Percentiles rank a stretch among this genome's conserved stretches.
These are phyloP conservation scores for Pseudomyrmex dendroicus DNA, from an alignment of 1,140 invertebrate genomes.

Conservation along the genomic window DNA sequence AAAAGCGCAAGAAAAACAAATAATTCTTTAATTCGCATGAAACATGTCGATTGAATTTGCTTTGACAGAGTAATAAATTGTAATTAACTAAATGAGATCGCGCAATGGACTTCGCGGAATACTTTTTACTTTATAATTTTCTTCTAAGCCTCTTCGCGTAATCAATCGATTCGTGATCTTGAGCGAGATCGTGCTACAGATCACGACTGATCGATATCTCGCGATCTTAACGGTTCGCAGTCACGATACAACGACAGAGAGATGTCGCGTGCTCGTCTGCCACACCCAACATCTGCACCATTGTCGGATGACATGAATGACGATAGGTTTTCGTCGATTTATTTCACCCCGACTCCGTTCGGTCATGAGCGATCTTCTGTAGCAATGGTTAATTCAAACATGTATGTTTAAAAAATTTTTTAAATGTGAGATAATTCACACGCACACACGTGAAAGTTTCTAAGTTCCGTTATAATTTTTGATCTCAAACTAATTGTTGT, in stretches of 20 bases:
- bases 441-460: no score
- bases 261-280: slow-evolving; percentile 64
- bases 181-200: slow-evolving; percentile 24
- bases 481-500: not conserved
- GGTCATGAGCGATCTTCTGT: slow-evolving; percentile 57
- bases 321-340: slow-evolving; percentile 56
- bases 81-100: not conserved
- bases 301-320: slow-evolving; percentile 57
- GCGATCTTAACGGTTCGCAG: slow-evolving; percentile 67
- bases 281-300: slow-evolving; percentile 47
- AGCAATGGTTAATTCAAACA: slow-evolving; percentile 48
- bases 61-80: not conserved
- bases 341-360: slow-evolving; percentile 56
- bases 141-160: not conserved
- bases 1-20: not conserved
- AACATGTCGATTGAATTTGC: not conserved
- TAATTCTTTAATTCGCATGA: not conserved
- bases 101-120: not conserved
- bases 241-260: slow-evolving; percentile 56
- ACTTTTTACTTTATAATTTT: not conserved
- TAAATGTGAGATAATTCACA: slow-evolving; percentile 20
- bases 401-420: slow-evolving; percentile 35
- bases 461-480: not conserved
- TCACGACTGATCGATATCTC: slow-evolving; percentile 14
- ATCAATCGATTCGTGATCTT: slow-evolving; percentile 51